Percentiles rank a stretch among this genome's conserved stretches.
Conservation (phyloP, 2,888 invertebrate genomes). For the Torymus texanus region DNA sequence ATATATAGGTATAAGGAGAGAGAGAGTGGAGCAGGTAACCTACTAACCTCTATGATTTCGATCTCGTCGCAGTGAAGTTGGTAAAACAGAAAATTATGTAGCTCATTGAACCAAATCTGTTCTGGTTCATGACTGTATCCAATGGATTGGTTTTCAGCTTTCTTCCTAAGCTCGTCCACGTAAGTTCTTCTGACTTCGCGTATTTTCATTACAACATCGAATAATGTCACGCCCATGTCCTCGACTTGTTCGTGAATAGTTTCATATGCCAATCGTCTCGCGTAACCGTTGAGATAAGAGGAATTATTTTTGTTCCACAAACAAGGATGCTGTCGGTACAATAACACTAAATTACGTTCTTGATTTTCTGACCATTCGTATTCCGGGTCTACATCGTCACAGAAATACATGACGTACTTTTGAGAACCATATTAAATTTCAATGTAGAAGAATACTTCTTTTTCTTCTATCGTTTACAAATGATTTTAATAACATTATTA, state of each 20-base stretch:
- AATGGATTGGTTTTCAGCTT: constrained; percentile 53
- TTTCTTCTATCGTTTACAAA: not conserved
- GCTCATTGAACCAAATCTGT: constrained; percentile 61
- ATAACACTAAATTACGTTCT: constrained; percentile 59
- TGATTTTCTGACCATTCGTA: constrained; percentile 59
- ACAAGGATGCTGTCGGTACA: constrained; percentile 61
- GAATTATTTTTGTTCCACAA: constrained; percentile 63
- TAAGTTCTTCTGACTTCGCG: constrained; percentile 63
- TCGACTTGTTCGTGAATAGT: constrained; percentile 59
- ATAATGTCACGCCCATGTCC: constrained; percentile 46
- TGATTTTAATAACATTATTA: not conserved
- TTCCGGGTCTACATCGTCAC: not conserved
- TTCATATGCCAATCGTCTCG: constrained; percentile 62
- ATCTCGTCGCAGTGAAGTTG: constrained; percentile 63
- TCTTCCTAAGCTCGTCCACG: constrained; percentile 59
- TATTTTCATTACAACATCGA: constrained; percentile 64
- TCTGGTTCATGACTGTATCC: constrained; percentile 54
- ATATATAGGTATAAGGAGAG: no score
- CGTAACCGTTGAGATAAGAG: constrained; percentile 59
- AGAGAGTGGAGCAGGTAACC: no score
- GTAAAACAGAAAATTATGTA: constrained; percentile 63
- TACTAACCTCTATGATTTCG: constrained; percentile 60
- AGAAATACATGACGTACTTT: no score
- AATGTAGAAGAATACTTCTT: no score
- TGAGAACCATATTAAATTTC: no score